Evolutionary conservation across 2,888 invertebrate genomes (phyloP).

Genomic region (Linyphia triangularis): DNA sequence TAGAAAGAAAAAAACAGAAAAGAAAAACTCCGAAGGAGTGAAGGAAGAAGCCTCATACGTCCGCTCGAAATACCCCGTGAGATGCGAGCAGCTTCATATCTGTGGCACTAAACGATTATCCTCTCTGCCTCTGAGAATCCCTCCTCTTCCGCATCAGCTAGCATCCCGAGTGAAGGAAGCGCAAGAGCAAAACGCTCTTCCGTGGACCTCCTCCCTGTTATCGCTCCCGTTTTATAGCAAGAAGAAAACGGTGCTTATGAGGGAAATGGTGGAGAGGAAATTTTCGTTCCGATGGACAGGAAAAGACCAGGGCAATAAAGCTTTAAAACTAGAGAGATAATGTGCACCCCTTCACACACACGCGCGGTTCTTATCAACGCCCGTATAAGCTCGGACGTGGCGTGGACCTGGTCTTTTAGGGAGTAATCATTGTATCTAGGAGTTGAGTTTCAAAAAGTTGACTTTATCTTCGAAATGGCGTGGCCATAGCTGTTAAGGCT

Average conservation of each 20-base stretch:
- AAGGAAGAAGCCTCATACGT: neutral
- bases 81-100: constrained; percentile 70
- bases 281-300: constrained; percentile 39
- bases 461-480: neutral
- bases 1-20: neutral
- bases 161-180: constrained; percentile 29
- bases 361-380: neutral
- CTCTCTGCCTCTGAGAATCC: constrained; percentile 71
- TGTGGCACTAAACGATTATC: constrained; percentile 74
- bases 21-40: neutral
- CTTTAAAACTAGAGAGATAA: constrained; percentile 34
- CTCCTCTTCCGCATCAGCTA: constrained; percentile 67
- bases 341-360: neutral
- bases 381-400: neutral
- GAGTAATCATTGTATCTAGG: neutral
- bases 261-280: constrained; percentile 29
- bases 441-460: neutral
- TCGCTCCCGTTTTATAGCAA: constrained; percentile 62
- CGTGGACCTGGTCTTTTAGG: neutral
- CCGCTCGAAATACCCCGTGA: constrained; percentile 61
- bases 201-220: constrained; percentile 54
- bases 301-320: neutral
- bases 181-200: constrained; percentile 26
- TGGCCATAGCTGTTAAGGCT: no score
- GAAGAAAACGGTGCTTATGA: constrained; percentile 53